Evolutionary conservation across 35 echinoderm and acorn worm genomes (phyloP), one percentile per base, ranked within the genome.

Genomic region (Eucidaris tribuloides): DNA sequence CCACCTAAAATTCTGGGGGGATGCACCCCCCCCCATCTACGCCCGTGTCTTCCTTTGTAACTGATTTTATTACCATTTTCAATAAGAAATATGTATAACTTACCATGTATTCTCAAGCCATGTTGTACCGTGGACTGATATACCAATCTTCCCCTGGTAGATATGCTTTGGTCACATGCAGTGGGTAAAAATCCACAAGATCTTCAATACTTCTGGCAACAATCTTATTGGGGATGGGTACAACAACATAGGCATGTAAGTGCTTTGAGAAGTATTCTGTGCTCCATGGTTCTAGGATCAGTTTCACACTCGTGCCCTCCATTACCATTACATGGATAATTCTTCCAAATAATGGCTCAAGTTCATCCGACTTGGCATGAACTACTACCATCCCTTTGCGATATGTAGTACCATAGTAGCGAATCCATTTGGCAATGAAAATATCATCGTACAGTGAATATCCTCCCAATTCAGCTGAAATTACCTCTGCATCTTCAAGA

Each of bases 101-200:
- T n/a, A n/a, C n/a, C n/a, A n/a, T n/a, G n/a, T n/a, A n/a, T n/a
- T n/a, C n/a, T n/a, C n/a, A n/a, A n/a, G n/a, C n/a, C n/a, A n/a
- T n/a, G n/a, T n/a, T n/a, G n/a, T n/a, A n/a, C n/a, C n/a, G n/a
- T n/a, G n/a, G n/a, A n/a, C n/a, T n/a, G n/a, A n/a, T n/a, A n/a
- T n/a, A n/a, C n/a, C n/a, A 77, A 19, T 48, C 41, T 4, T 85
- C 64, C 20, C 33, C 46, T 41, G 71, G 83, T 45, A 18, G 34
- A 49, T 85, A 85, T 52, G 83, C 18, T n/a, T 85, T 85, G 27
- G 83, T 68, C 24, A 68, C 83, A 85, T 85, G 83, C 32, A 52
- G 77, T 2, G 65, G 63, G 39, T 85, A 46, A 32, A 40, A 52
- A 56, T 85, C 83, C 48, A 30, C 64, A 1, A 85, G 66, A 28